A percentile compares a stretch with the other conserved stretches of the same genome.
phyloP scores from a whole-genome alignment of 2,113 vertebrate genomes.

The Lamprotornis superbus region DNA sequence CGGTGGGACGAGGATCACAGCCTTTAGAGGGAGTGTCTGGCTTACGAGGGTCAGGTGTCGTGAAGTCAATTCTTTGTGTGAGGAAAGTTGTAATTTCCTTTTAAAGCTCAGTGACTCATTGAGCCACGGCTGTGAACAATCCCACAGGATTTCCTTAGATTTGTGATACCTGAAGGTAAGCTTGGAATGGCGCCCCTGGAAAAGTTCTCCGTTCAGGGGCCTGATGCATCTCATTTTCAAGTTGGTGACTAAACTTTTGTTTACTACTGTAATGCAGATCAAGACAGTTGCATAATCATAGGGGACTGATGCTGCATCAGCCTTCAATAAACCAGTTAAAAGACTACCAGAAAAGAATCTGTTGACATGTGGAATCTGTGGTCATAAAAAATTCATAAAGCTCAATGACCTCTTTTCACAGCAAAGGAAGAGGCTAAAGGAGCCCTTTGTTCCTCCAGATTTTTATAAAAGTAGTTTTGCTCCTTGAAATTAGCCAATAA shows the following conservation, averaged over 20 bases:
- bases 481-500: neutral
- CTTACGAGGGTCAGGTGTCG: constrained; percentile 27
- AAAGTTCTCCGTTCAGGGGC: neutral
- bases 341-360: neutral
- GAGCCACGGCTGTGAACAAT: constrained; percentile 52
- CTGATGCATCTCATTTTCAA: constrained; percentile 13
- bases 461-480: neutral
- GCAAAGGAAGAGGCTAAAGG: neutral
- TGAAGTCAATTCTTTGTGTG: constrained; percentile 43
- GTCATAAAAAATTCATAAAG: neutral
- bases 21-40: constrained; percentile 50
- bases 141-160: constrained; percentile 65
- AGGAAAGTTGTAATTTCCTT: constrained; percentile 68
- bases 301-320: neutral
- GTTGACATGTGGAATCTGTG: neutral
- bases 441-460: neutral
- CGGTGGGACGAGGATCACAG: neutral
- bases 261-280: neutral
- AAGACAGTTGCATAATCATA: neutral
- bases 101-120: constrained; percentile 57
- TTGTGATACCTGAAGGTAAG: constrained; percentile 53
- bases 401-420: neutral
- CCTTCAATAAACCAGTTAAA: neutral
- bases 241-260: neutral
- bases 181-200: constrained; percentile 23